Conservation (phyloP, 1,140 invertebrate species). For the Dendroctonus valens region DNA sequence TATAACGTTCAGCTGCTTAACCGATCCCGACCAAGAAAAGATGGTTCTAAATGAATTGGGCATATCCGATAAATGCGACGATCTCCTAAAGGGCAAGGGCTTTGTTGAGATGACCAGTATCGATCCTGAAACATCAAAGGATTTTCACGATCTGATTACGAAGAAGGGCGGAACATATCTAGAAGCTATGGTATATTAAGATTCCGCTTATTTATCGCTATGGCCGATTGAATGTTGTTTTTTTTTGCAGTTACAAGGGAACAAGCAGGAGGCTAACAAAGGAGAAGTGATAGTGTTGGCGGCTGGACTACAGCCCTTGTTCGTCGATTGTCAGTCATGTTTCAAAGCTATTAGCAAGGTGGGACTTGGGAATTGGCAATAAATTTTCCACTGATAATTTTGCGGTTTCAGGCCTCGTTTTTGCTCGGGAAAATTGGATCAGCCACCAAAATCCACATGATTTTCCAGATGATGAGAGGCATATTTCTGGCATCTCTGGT, state of each 20-base stretch:
- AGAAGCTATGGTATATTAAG: constrained; percentile 63
- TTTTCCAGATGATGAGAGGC: constrained; percentile 62
- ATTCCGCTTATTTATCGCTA: background rate
- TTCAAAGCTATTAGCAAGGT: constrained; percentile 86
- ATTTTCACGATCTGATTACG: constrained; percentile 86
- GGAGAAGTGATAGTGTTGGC: constrained; percentile 85
- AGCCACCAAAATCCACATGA: constrained; percentile 91
- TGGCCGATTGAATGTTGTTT: too few species aligned
- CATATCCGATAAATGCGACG: constrained; percentile 73
- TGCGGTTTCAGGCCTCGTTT: constrained; percentile 57
- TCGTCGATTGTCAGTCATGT: constrained; percentile 88
- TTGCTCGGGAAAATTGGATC: constrained; percentile 69
- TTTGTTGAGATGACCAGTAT: constrained; percentile 97
- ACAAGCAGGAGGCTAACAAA: constrained; percentile 82
- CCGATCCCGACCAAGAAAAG: constrained; percentile 89
- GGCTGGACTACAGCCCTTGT: constrained; percentile 82
- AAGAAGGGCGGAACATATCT: constrained; percentile 88
- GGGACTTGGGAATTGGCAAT: background rate
- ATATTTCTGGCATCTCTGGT: constrained; percentile 83
- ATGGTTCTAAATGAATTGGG: constrained; percentile 96
- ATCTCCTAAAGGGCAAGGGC: constrained; percentile 69
- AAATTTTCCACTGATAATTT: constrained; percentile 56
- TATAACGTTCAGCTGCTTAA: constrained; percentile 92
- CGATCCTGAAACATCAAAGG: constrained; percentile 89
- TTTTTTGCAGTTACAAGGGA: constrained; percentile 73